Base-by-base conservation (phyloP, 2,888 invertebrate genomes). In the Cryptophagus acutangulus region DNA sequence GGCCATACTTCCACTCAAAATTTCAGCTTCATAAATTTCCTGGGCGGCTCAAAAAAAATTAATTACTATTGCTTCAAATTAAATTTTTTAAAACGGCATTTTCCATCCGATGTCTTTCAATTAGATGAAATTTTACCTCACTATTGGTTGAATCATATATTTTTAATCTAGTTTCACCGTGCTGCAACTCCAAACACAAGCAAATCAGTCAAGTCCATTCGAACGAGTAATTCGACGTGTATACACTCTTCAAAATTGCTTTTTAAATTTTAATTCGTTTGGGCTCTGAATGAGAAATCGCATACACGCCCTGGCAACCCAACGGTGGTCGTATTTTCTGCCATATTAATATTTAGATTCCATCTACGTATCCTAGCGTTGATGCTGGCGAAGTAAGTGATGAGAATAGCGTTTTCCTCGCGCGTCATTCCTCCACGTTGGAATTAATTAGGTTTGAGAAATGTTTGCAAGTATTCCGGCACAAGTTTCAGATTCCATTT, bases 201-300 rank as follows among this genome's bases (percentile, higher is more conserved):
- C 51, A 52, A 55, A 58, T 57, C 56, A 54, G 50, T 50, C 53
- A 46, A 43, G 52, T 46, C 50, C 55, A 52, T 51, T 52, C 51
- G 51, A 50, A 51, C 48, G 49, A 45, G 53, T 53, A 59, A 57
- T 59, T 57, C 56, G 54, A 51, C 54, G 52, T 50, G 53, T 56
- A 20, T 20, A 58, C 55, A 57, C 61, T 59, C 52, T 52, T 59
- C 58, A 58, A 61, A 61, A 61, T 61, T 61, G 57, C 61, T 58
- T 59, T 58, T 61, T 59, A 61, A 61, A 61, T 54, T 61, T 61
- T 61, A 58, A 61, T 57, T 54, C 50, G 47, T 13, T 16, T 26
- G 12, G n/a, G 24, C 6, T 20, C 24, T n/a, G 15, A 31, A 31
- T 9, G 8, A 10, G 29, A 13, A 8, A 16, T 12, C 9, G 4